Evolutionary conservation across 1,140 invertebrate species (phyloP), one percentile per base, ranked within the genome.

Genomic region (Eurosta solidaginis): DNA sequence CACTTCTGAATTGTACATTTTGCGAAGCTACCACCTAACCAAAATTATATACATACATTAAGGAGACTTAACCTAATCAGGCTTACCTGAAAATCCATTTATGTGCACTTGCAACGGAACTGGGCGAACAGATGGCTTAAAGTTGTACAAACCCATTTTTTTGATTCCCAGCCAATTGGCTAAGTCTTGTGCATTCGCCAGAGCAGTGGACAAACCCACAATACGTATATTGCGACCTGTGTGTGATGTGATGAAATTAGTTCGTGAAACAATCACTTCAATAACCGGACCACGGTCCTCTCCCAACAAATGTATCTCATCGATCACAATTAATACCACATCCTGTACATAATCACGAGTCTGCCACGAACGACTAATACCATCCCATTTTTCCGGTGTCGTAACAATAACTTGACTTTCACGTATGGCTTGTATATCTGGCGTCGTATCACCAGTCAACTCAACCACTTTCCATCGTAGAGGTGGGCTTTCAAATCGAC

Each of bases 331-430:
- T 0, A 99, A 89, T 0, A 94, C 93, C 0, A 99, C 98, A 83
- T 96, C 91, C 78, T 92, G 93, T 1, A 99, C 98, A 84, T 99
- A 99, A 88, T 93, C 94, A 80, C 98, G 91, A 0, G 95, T 98
- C 83, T 99, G 97, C 97, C 98, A 99, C 78, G 95, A 97, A 80
- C 98, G 91, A 88, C 96, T 98, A 77, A 99, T 96, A 79, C 97
- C 98, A 88, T 99, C 98, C 98, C 98, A 99, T 88, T 99, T 99
- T 89, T 99, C 98, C 0, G 98, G 98, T 0, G 98, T 99, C 2
- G 98, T 99, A 0, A 99, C 96, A 81, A 99, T 99, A 1, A 99
- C 93, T 84, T 96, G 93, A 0, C 98, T 93, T 73, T 88, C 90
- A 0, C 92, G 90, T 77, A 99, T 96, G 0, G 96, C 93, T 81